A percentile compares a stretch with the other conserved stretches of the same genome.
These are phyloP conservation scores for Cryptotermes secundus DNA, from an alignment of 1,140 invertebrate species.

Conservation along the genomic window DNA sequence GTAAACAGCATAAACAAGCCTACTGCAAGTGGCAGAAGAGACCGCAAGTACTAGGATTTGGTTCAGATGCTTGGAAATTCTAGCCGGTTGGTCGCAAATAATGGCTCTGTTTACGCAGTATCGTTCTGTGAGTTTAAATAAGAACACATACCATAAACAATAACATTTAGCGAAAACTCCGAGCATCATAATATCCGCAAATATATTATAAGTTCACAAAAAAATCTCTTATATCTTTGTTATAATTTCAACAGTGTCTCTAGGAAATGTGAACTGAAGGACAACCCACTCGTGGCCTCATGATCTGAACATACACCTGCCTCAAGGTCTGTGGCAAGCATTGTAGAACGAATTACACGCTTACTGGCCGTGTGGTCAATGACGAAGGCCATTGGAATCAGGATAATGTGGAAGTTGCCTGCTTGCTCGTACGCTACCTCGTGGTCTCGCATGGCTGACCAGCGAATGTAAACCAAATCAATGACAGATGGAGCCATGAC, in stretches of 20 bases:
- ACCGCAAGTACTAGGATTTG: no score
- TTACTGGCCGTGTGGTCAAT: background rate
- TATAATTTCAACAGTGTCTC: background rate
- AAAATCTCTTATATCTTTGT: background rate
- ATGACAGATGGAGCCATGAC: background rate
- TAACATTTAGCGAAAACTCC: no score
- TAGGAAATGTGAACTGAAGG: background rate
- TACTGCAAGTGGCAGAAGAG: no score
- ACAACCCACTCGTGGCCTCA: background rate
- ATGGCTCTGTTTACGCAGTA: no score
- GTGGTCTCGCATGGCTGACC: background rate
- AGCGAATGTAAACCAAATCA: background rate
- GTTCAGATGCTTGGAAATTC: no score
- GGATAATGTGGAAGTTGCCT: background rate
- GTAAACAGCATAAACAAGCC: no score
- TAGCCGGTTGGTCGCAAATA: no score
- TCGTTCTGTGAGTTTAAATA: no score
- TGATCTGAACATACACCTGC: background rate
- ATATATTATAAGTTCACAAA: no score
- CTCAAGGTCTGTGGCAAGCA: background rate
- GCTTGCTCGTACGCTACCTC: background rate
- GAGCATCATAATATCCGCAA: no score
- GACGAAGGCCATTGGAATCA: background rate
- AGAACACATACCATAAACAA: no score
- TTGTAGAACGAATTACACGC: constrained; percentile 4